These are phyloP conservation scores for Nasonia oneida DNA, from an alignment of 2,888 invertebrate genomes.

Conservation along the genomic window DNA sequence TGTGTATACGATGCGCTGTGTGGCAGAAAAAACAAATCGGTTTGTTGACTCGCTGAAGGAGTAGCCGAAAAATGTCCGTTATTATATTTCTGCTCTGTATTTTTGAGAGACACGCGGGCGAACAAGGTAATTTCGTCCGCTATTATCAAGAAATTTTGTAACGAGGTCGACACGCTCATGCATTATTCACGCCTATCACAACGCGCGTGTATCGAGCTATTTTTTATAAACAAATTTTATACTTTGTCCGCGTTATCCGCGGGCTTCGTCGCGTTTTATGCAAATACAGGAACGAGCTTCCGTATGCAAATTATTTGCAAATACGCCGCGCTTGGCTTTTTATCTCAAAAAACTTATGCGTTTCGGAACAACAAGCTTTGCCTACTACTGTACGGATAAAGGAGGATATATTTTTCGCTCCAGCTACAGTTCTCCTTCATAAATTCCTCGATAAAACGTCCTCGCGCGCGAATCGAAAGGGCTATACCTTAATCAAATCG, in stretches of 20 bases:
- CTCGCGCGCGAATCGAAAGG: conserved; percentile 38
- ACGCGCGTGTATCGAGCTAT: too few species aligned
- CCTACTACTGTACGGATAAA: neutral
- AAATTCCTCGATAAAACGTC: conserved; percentile 20
- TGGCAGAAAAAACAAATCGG: neutral
- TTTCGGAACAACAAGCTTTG: neutral
- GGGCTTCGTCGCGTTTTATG: neutral
- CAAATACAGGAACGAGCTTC: neutral
- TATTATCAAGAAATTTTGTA: too few species aligned
- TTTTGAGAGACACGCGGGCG: too few species aligned
- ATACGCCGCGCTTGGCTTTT: neutral
- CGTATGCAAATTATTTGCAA: neutral
- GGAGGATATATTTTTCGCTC: conserved; percentile 33
- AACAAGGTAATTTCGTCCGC: too few species aligned
- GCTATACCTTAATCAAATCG: conserved; percentile 36
- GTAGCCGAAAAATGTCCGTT: neutral
- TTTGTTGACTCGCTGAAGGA: neutral
- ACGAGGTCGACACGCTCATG: too few species aligned
- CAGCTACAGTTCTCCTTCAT: neutral
- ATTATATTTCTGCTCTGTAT: neutral
- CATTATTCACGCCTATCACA: too few species aligned
- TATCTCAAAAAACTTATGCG: neutral
- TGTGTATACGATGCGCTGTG: neutral
- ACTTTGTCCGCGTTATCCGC: neutral
- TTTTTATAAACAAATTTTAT: neutral